Evolutionary conservation across 2,888 invertebrate genomes (phyloP).

Genomic region (Mylabris sibirica): DNA sequence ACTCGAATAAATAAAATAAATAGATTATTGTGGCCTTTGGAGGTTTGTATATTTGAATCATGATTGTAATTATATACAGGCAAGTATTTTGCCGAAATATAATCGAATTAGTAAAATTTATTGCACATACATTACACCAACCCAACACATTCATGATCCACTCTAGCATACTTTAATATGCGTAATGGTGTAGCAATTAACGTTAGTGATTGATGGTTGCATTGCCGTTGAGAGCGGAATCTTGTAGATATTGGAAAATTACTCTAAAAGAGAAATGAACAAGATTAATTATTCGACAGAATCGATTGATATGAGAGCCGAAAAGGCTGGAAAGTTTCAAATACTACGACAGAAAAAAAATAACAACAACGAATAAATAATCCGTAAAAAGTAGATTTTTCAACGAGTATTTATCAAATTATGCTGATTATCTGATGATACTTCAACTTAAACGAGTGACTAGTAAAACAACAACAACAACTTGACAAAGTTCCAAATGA

Average conservation of each 20-base stretch:
- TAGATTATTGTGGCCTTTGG: conserved; percentile 1
- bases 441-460: conserved; percentile 22
- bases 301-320: conserved; percentile 21
- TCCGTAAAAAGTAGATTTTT: background rate
- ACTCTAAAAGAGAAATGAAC: conserved; percentile 42
- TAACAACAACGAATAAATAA: no score
- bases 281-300: conserved; percentile 43
- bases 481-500: conserved; percentile 19
- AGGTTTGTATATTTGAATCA: conserved; percentile 21
- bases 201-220: conserved; percentile 44
- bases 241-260: conserved; percentile 46
- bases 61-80: conserved; percentile 13
- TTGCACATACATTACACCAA: background rate
- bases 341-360: background rate
- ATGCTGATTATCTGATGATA: conserved; percentile 23
- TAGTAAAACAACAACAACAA: conserved; percentile 27
- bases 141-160: conserved; percentile 12
- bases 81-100: conserved; percentile 13
- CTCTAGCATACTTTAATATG: conserved; percentile 27
- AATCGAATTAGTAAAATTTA: conserved; percentile 17
- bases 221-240: conserved; percentile 44
- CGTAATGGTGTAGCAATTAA: conserved; percentile 39
- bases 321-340: background rate
- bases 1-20: conserved; percentile 26
- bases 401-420: conserved; percentile 16